A percentile compares a stretch with the other conserved stretches of the same genome.
phyloP scores from a whole-genome alignment of 2,888 invertebrate species.

The Brachylomia viminalis region DNA sequence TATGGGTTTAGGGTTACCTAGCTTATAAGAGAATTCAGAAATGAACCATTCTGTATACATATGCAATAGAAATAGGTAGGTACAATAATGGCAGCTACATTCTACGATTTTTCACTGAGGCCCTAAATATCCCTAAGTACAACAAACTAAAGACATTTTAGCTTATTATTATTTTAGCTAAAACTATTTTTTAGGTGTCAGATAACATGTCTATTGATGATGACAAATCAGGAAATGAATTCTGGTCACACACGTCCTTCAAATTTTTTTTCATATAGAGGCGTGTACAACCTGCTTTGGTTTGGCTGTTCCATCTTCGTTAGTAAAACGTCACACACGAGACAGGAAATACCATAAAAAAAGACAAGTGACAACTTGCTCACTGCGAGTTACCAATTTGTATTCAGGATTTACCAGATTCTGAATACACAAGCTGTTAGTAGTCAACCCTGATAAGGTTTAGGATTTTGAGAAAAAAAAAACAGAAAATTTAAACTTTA shows the following conservation, averaged over 20 bases:
- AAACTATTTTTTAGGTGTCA: too few relatives aligned
- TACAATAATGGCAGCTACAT: too few relatives aligned
- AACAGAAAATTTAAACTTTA: background rate
- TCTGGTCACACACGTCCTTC: background rate
- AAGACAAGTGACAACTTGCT: too few relatives aligned
- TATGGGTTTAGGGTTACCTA: background rate
- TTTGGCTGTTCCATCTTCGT: slow-evolving; percentile 3
- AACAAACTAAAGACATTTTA: too few relatives aligned
- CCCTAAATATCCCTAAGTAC: too few relatives aligned
- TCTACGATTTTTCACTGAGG: too few relatives aligned
- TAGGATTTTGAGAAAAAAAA: background rate
- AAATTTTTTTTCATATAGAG: background rate
- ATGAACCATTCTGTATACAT: too few relatives aligned
- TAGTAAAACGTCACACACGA: background rate
- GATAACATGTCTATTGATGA: background rate
- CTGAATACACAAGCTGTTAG: background rate
- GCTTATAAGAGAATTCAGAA: too few relatives aligned
- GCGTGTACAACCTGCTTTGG: background rate
- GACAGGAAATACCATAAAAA: background rate
- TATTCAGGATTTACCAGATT: too few relatives aligned
- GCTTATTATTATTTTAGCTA: too few relatives aligned
- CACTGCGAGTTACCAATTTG: too few relatives aligned
- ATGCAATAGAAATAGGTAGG: too few relatives aligned
- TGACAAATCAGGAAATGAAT: background rate
- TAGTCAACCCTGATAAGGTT: background rate